Percentiles rank a stretch among this genome's conserved stretches.
Conservation (phyloP, 92 coral and sea anemone species). For the Epizoanthus rinbou region DNA sequence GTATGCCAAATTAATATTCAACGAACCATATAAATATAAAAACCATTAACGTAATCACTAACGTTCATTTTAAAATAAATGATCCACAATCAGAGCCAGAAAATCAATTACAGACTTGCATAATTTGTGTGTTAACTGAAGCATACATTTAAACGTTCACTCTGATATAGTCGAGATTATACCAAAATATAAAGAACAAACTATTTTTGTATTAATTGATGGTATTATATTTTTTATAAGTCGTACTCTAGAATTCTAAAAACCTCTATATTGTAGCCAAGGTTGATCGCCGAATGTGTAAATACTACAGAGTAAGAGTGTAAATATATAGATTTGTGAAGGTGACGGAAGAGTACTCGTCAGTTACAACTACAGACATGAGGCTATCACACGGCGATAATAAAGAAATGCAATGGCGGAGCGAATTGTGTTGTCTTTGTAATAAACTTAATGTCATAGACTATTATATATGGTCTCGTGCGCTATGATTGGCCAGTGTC, state of each 20-base stretch:
- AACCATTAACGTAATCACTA: neutral
- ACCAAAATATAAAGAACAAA: neutral
- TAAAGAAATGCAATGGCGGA: neutral
- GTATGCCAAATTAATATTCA: neutral
- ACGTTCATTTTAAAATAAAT: neutral
- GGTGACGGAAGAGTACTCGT: neutral
- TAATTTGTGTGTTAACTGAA: neutral
- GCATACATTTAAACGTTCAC: neutral
- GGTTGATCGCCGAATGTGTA: neutral
- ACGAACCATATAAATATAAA: neutral
- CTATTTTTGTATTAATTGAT: slow-evolving; percentile 33
- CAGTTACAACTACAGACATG: neutral
- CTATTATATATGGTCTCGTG: no score
- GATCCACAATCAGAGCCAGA: neutral
- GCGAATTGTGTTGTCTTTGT: no score
- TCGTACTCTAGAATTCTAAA: slow-evolving; percentile 22
- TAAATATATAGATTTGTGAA: neutral
- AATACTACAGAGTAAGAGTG: neutral
- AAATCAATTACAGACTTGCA: neutral
- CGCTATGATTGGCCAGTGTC: no score
- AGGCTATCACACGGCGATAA: neutral
- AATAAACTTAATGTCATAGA: no score
- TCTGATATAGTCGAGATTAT: neutral
- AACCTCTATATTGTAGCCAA: neutral
- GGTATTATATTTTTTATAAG: slow-evolving; percentile 34